Evolutionary conservation across 2,888 invertebrate genomes (phyloP), one percentile per base, ranked within the genome.

Genomic region (Eupelmus urozonus): DNA sequence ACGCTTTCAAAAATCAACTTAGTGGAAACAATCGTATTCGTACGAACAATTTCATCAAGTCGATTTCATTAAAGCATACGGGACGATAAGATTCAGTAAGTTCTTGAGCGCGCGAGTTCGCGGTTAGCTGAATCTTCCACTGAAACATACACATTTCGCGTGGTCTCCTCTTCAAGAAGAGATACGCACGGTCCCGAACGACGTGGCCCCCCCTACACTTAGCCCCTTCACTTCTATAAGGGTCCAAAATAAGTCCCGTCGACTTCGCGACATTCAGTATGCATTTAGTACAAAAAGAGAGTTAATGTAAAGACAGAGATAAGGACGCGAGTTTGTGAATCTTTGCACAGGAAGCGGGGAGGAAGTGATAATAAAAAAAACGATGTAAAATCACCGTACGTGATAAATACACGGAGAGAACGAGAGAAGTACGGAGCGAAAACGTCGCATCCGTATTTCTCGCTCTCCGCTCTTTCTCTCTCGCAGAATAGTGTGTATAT

Each of bases 241-340:
- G 45, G 34, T 4, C n/a, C 23, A n/a, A n/a, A n/a, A n/a, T n/a
- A n/a, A 18, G 20, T 34, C 53, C 40, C 76, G 65, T 53, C 51
- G 34, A 40, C 20, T 55, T 65, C 42, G 34, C 55, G 83, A 82
- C 81, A 80, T 82, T 84, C 78, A 82, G 82, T 84, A 84, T 83
- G 85, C 83, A 82, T 82, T 85, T 84, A 87, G 87, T 86, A 87
- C 87, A 86, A 85, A 87, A 78, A 65, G 13, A 49, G 42, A 57
- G 2, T 49, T n/a, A n/a, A n/a, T 65, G 53, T 72, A 45, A 63
- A 57, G 45, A 82, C 82, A n/a, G n/a, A n/a, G n/a, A n/a, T n/a
- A n/a, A n/a, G n/a, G n/a, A 83, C 79, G 81, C 62, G 78, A 82
- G 82, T 75, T 75, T 66, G 66, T 60, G 63, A 73, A 76, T 74